phyloP scores from a whole-genome alignment of 2,797 vertebrate species.

The Neosalanx taihuensis region DNA sequence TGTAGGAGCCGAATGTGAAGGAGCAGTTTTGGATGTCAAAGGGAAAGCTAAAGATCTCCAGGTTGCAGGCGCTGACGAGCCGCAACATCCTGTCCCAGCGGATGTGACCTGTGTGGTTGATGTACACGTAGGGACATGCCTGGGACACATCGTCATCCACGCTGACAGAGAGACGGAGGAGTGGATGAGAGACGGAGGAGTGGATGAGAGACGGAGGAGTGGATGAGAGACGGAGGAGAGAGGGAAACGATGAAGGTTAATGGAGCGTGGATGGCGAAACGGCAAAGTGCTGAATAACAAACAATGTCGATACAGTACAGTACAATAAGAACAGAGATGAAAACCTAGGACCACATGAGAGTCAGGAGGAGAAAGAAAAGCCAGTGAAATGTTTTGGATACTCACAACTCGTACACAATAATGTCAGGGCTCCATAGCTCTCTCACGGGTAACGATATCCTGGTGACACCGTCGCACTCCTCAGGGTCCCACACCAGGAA shows the following conservation, averaged over 20 bases:
- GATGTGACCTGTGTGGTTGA: conserved; percentile 77
- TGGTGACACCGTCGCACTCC: conserved; percentile 68
- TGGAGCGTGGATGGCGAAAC: too few species aligned
- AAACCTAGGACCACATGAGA: too few species aligned
- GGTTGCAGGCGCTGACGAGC: conserved; percentile 76
- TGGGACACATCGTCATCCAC: conserved; percentile 80
- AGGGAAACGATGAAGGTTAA: not conserved
- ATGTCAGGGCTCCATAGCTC: conserved; percentile 82
- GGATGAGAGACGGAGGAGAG: not conserved
- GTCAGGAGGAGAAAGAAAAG: too few species aligned
- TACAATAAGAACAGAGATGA: not conserved
- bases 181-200: not conserved
- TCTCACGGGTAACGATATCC: conserved; percentile 74
- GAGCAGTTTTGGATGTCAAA: conserved; percentile 82
- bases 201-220: not conserved
- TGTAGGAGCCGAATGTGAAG: conserved; percentile 73
- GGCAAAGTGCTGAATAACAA: not conserved
- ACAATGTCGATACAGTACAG: not conserved
- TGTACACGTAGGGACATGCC: conserved; percentile 75
- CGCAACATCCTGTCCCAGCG: conserved; percentile 78
- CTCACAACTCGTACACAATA: conserved; percentile 81
- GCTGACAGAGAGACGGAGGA: conserved; percentile 45
- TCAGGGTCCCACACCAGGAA: conserved; percentile 77
- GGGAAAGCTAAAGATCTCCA: conserved; percentile 79
- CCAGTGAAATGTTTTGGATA: conserved; percentile 13